Conservation (phyloP, 1,140 invertebrate genomes). For the Medauroidea extradentata region DNA sequence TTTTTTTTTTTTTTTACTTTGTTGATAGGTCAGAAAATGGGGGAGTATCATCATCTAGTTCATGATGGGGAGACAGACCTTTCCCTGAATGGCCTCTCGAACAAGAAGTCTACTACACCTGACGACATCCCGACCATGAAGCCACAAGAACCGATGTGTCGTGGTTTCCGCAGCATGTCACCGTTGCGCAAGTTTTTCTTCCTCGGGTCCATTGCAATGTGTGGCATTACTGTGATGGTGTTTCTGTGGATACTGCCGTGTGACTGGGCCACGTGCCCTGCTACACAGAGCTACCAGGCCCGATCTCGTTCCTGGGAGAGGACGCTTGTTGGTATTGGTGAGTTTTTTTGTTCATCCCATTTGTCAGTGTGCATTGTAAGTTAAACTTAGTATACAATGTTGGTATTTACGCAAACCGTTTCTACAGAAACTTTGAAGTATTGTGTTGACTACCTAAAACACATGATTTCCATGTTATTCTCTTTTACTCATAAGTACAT, state of each 20-base stretch:
- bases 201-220: constrained; percentile 61
- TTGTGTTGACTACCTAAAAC: no score
- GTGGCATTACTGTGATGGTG: constrained; percentile 61
- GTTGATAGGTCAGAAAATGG: constrained; percentile 13
- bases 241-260: constrained; percentile 74
- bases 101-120: background rate
- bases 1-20: background rate
- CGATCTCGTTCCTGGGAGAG: constrained; percentile 57
- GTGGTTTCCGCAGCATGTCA: constrained; percentile 53
- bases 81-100: constrained; percentile 7
- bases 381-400: no score
- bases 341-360: no score
- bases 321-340: constrained; percentile 61
- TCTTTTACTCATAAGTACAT: no score
- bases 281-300: constrained; percentile 35
- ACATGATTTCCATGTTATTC: no score
- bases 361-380: no score
- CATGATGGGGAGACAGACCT: constrained; percentile 1
- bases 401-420: no score
- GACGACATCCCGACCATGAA: constrained; percentile 13
- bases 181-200: constrained; percentile 59
- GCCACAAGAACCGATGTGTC: background rate
- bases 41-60: constrained; percentile 12
- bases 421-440: no score
- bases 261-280: constrained; percentile 56